Evolutionary conservation across 2,888 invertebrate species (phyloP).

Genomic region (Argyresthia goedartella): DNA sequence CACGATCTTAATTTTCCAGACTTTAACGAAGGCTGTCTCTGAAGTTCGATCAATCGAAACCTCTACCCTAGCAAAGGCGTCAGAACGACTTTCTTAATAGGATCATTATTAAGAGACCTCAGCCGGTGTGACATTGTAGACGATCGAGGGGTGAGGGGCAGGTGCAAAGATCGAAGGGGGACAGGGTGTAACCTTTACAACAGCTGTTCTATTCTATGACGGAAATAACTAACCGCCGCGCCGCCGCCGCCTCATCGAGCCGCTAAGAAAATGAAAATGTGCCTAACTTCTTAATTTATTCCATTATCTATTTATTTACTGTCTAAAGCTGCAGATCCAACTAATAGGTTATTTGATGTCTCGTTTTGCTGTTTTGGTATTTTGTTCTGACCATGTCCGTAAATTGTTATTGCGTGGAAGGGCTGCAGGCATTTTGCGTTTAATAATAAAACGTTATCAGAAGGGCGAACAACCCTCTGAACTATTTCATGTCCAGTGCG

Average conservation of each 20-base stretch:
- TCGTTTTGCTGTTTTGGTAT: too few relatives aligned
- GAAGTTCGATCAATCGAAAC: neutral
- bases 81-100: conserved; percentile 44
- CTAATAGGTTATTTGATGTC: too few relatives aligned
- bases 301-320: conserved; percentile 17
- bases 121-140: conserved; percentile 29
- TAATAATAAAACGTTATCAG: conserved; percentile 9
- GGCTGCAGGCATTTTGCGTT: conserved; percentile 9
- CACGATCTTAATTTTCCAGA: conserved; percentile 17
- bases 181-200: conserved; percentile 48
- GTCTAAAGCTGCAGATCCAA: neutral
- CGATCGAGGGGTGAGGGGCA: conserved; percentile 26
- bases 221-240: conserved; percentile 36
- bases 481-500: conserved; percentile 22
- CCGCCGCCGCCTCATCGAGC: conserved; percentile 30
- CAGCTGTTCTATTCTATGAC: conserved; percentile 52
- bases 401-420: neutral
- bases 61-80: conserved; percentile 20
- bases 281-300: conserved; percentile 39
- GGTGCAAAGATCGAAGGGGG: conserved; percentile 47
- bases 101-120: conserved; percentile 46
- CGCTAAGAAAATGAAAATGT: conserved; percentile 34
- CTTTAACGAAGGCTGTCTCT: neutral
- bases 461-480: conserved; percentile 15
- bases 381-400: too few relatives aligned